Evolutionary conservation across 2,113 vertebrate species (phyloP).

Genomic region (Tylochromis polylepis): DNA sequence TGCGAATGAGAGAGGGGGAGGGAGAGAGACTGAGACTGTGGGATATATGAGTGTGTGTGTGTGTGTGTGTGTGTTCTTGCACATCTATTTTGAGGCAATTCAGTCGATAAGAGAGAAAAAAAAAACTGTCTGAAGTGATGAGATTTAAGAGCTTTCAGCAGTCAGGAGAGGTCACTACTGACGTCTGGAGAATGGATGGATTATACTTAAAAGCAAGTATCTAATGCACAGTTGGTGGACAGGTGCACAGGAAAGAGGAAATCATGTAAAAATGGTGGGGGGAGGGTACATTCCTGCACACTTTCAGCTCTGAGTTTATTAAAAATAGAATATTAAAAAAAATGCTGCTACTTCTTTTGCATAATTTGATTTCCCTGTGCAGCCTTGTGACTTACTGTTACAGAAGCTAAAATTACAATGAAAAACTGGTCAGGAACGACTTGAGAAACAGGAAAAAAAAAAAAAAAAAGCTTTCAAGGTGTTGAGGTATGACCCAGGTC

Average conservation of each 20-base stretch:
- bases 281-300: background rate
- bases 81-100: background rate
- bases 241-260: background rate
- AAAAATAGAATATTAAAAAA: background rate
- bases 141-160: background rate
- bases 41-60: background rate
- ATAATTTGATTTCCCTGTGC: background rate
- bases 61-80: background rate
- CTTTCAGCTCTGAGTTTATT: background rate
- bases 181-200: background rate
- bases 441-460: background rate
- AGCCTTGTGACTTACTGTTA: background rate
- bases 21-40: background rate
- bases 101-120: background rate
- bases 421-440: fast-evolving
- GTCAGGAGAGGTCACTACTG: background rate
- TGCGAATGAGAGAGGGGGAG: background rate
- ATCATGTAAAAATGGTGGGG: background rate
- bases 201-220: background rate
- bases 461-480: background rate
- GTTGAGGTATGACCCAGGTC: background rate
- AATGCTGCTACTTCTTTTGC: background rate
- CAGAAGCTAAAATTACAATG: background rate
- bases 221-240: background rate
- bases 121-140: background rate